phyloP scores from a whole-genome alignment of 2,888 invertebrate species.

The Thereva unica region DNA sequence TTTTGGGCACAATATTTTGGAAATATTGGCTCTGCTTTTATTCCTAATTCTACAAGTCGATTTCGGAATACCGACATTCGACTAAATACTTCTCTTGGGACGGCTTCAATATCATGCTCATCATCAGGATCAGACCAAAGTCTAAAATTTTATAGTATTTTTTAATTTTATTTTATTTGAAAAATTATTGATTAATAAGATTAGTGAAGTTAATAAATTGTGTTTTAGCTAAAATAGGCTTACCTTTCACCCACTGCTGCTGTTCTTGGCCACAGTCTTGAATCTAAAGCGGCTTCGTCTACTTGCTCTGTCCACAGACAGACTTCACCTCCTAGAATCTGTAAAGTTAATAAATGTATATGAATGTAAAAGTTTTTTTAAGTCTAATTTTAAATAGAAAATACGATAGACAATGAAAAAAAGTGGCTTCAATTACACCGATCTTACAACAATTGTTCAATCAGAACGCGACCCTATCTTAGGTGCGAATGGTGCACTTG shows the following conservation, averaged over 20 bases:
- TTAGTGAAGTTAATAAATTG: not conserved
- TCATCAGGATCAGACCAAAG: conserved; percentile 58
- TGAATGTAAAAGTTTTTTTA: not conserved
- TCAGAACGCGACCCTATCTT: no score
- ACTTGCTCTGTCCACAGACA: conserved; percentile 87
- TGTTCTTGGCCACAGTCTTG: conserved; percentile 80
- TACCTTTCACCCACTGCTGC: conserved; percentile 79
- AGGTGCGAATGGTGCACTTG: no score
- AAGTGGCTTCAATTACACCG: not conserved
- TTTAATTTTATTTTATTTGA: not conserved
- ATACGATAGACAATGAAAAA: not conserved
- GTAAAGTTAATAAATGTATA: conserved; percentile 5
- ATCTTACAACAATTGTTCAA: no score
- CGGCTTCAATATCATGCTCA: conserved; percentile 55
- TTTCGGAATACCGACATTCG: conserved; percentile 58
- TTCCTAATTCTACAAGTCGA: conserved; percentile 56
- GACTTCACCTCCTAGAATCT: conserved; percentile 72
- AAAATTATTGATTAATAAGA: not conserved
- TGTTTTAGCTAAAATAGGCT: not conserved
- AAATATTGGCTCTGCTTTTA: conserved; percentile 58
- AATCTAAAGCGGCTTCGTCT: conserved; percentile 72
- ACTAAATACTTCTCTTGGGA: conserved; percentile 56
- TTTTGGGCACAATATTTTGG: conserved; percentile 59
- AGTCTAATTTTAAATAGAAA: not conserved
- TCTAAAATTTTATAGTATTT: conserved; percentile 42